Base-by-base conservation (phyloP, 2,888 invertebrate species). In the Auanema sp. region DNA sequence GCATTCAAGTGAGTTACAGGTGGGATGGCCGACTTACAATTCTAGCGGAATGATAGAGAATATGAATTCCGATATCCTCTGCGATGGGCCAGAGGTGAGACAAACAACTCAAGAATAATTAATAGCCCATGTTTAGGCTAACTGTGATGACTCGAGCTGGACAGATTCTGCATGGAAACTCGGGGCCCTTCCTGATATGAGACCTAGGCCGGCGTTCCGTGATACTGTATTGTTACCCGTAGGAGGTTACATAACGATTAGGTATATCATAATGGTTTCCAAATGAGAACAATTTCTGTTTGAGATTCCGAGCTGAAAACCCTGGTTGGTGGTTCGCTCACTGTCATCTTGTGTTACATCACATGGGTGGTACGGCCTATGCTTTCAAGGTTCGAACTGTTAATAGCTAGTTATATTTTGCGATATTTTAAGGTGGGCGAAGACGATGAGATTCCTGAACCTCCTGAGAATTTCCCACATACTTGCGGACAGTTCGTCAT, bases 251-350 rank as follows among this genome's bases (percentile, higher is more conserved):
- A 81, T 80, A 25, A 79, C 79, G 0, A 68, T 84, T 10, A 64
- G 78, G 78, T 78, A 14, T n/a, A n/a, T n/a, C n/a, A n/a, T n/a
- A n/a, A n/a, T n/a, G n/a, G n/a, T n/a, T n/a, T n/a, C n/a, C n/a
- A n/a, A n/a, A n/a, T n/a, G n/a, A n/a, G n/a, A n/a, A n/a, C n/a
- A n/a, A n/a, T n/a, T n/a, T n/a, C n/a, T 33, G 23, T 60, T 71
- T 24, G 57, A 72, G 84, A 55, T 81, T 84, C 69, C 72, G 76
- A 23, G 84, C 84, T 0, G 66, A 71, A 14, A 84, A 84, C 63
- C 84, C 84, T 12, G 83, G 83, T 41, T 83, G 79, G 77, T 83
- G 79, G 79, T 77, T 79, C 51, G 77, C 81, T 11, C 83, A 83
- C 60, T 83, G 76, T 62, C 77, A 69, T 55, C 54, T 77, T 55